Percentiles rank a stretch among this genome's conserved stretches.
phyloP scores from a whole-genome alignment of 2,113 vertebrate genomes.

The Ceyx margarethae region DNA sequence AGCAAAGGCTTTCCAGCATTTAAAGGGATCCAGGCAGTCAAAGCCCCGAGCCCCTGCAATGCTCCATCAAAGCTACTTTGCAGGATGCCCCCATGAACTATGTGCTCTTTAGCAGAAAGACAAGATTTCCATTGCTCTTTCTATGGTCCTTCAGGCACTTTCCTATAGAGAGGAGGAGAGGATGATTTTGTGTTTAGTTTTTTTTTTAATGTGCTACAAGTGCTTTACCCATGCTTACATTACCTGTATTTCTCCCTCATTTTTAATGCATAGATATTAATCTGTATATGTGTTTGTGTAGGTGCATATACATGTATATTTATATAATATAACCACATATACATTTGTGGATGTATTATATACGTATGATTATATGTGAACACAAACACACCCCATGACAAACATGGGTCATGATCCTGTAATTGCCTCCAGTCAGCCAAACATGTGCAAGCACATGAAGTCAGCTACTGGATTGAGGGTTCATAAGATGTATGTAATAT shows the following conservation, averaged over 20 bases:
- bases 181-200: background rate
- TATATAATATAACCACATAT: background rate
- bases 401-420: background rate
- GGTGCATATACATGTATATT: background rate
- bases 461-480: background rate
- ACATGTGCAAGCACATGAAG: background rate
- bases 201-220: background rate
- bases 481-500: background rate
- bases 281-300: background rate
- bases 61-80: background rate
- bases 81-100: background rate
- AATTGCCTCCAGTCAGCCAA: background rate
- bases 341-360: background rate
- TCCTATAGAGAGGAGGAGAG: background rate
- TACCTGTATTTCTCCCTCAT: background rate
- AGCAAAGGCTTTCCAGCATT: background rate
- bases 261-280: background rate
- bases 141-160: background rate
- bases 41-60: background rate
- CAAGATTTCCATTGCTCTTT: background rate
- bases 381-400: background rate
- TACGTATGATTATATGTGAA: background rate
- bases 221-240: background rate
- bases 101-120: background rate
- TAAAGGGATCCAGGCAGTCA: background rate